phyloP scores from a whole-genome alignment of 2,113 vertebrate species.

The Leucopsar rothschildi region DNA sequence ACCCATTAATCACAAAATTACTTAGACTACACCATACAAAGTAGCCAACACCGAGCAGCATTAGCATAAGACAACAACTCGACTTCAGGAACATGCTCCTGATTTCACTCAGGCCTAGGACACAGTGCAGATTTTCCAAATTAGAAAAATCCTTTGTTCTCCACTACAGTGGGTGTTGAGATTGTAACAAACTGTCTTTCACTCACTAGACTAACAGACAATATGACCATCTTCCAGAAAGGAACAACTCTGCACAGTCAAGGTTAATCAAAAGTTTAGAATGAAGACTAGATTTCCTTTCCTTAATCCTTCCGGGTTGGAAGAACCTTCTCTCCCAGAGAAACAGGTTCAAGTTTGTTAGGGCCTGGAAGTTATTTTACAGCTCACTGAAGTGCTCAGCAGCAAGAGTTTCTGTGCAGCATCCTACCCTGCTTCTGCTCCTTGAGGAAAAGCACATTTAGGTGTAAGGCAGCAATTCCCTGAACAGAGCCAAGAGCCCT shows the following conservation, averaged over 20 bases:
- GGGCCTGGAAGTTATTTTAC: neutral
- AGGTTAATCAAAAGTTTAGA: neutral
- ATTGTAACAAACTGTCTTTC: neutral
- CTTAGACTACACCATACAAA: neutral
- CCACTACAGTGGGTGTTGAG: fast-evolving
- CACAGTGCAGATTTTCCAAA: neutral
- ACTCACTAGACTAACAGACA: neutral
- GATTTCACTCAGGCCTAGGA: neutral
- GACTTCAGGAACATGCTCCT: neutral
- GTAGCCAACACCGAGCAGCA: neutral
- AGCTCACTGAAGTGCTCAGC: neutral
- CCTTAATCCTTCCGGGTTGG: neutral
- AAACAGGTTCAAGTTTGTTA: neutral
- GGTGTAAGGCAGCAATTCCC: neutral
- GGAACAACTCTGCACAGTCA: neutral
- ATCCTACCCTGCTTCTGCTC: neutral
- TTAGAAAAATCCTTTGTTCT: neutral
- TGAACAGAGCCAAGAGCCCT: neutral
- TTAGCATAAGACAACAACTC: neutral
- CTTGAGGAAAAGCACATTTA: neutral
- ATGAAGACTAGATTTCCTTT: neutral
- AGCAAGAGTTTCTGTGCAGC: neutral
- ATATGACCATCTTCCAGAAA: neutral
- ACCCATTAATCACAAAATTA: neutral
- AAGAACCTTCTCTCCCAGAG: neutral